phyloP scores from a whole-genome alignment of 2,113 vertebrate genomes.

The Cyprinus carpio region DNA sequence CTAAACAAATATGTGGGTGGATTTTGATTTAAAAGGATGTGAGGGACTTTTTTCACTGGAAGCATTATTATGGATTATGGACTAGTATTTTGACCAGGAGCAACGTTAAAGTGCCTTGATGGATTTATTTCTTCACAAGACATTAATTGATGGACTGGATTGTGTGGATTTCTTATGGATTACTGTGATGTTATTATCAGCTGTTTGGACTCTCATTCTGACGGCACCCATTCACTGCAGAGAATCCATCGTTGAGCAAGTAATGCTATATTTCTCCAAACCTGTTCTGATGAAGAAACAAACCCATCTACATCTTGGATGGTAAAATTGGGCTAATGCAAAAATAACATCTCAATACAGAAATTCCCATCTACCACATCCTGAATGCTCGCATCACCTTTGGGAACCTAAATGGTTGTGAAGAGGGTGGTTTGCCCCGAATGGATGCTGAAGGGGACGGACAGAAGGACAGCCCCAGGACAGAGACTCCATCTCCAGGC shows the following conservation, averaged over 20 bases:
- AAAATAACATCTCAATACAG: constrained; percentile 67
- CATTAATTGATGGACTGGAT: not conserved
- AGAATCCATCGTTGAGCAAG: too few relatives aligned
- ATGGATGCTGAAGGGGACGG: constrained; percentile 74
- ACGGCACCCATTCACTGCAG: too few relatives aligned
- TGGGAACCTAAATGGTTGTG: constrained; percentile 94
- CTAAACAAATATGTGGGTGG: too few relatives aligned
- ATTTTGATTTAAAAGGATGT: too few relatives aligned
- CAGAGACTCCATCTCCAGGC: constrained; percentile 89
- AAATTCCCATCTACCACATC: constrained; percentile 98
- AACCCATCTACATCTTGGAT: too few relatives aligned
- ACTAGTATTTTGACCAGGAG: not conserved
- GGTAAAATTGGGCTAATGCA: not conserved
- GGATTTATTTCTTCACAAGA: not conserved
- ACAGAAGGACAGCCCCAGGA: constrained; percentile 81
- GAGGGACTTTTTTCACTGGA: too few relatives aligned
- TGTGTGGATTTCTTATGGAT: not conserved
- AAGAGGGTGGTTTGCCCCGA: constrained; percentile 77
- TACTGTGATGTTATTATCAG: not conserved
- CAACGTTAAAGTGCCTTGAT: not conserved
- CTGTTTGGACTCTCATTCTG: not conserved
- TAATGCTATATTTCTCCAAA: too few relatives aligned
- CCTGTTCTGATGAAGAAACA: too few relatives aligned
- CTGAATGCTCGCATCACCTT: constrained; percentile 97
- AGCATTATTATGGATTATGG: not conserved